Percentiles rank a stretch among this genome's conserved stretches.
phyloP scores from a whole-genome alignment of 1,140 invertebrate genomes.

The Oncopodura yosiiana region DNA sequence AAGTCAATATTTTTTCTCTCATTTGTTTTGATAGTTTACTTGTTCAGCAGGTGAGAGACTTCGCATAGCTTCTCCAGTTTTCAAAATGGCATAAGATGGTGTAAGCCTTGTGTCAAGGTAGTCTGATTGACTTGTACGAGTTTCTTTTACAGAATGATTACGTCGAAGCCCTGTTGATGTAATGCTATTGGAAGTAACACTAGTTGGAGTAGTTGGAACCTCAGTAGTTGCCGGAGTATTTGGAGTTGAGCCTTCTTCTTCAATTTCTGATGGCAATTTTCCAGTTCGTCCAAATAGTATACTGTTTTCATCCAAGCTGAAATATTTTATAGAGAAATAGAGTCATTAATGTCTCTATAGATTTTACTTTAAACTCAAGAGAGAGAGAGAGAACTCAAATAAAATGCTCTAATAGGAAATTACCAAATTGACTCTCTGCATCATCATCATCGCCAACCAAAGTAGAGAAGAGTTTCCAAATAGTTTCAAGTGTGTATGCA shows the following conservation, averaged over 20 bases:
- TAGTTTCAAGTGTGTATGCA: too few species aligned
- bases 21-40: conserved; percentile 4
- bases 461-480: too few species aligned
- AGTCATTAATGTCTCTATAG: too few species aligned
- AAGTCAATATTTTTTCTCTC: background rate
- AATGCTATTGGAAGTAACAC: background rate
- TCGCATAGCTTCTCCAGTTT: conserved; percentile 22
- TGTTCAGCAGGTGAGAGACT: conserved; percentile 31
- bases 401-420: background rate
- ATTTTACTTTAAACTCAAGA: conserved; percentile 1
- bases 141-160: background rate
- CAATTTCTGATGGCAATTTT: conserved; percentile 4
- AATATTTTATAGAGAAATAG: background rate
- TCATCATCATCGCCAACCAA: background rate
- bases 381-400: background rate
- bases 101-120: conserved; percentile 6
- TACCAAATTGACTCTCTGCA: background rate
- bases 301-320: conserved; percentile 28
- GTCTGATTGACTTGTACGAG: conserved; percentile 4
- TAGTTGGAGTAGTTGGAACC: background rate
- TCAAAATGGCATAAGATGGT: conserved; percentile 17
- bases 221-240: background rate
- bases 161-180: background rate
- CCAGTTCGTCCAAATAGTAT: conserved; percentile 31
- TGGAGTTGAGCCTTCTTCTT: background rate